phyloP scores from a whole-genome alignment of 2,797 vertebrate species.

The Lacerta viridis region DNA sequence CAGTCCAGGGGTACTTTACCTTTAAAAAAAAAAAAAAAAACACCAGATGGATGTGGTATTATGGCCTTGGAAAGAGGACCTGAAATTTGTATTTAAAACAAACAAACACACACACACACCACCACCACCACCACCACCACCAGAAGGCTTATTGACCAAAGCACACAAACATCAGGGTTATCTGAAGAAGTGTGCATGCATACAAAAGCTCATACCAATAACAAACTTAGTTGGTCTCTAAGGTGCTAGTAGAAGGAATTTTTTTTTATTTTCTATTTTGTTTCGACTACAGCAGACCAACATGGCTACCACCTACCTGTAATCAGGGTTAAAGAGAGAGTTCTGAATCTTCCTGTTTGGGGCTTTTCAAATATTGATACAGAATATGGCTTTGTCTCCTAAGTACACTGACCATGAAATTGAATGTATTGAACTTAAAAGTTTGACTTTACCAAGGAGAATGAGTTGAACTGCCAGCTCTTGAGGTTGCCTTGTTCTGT shows the following conservation, averaged over 20 bases:
- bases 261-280: too few relatives aligned
- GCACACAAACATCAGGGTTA: background rate
- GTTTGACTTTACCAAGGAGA: background rate
- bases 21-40: too few relatives aligned
- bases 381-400: background rate
- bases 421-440: background rate
- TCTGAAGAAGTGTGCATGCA: too few relatives aligned
- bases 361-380: conserved; percentile 2
- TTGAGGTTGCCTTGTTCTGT: background rate
- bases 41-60: too few relatives aligned
- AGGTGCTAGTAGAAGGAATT: too few relatives aligned
- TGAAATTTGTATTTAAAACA: background rate
- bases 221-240: too few relatives aligned
- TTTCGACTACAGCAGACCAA: too few relatives aligned
- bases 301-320: too few relatives aligned
- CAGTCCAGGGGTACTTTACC: too few relatives aligned
- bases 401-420: conserved; percentile 10
- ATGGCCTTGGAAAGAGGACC: background rate
- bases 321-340: background rate
- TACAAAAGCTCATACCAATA: too few relatives aligned
- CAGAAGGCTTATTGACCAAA: background rate
- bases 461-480: background rate
- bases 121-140: too few relatives aligned
- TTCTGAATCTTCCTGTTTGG: background rate
- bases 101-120: too few relatives aligned